A percentile compares a stretch with the other conserved stretches of the same genome.
These are phyloP conservation scores for Phylloscopus collybita DNA, from an alignment of 2,797 vertebrate species.

Conservation along the genomic window DNA sequence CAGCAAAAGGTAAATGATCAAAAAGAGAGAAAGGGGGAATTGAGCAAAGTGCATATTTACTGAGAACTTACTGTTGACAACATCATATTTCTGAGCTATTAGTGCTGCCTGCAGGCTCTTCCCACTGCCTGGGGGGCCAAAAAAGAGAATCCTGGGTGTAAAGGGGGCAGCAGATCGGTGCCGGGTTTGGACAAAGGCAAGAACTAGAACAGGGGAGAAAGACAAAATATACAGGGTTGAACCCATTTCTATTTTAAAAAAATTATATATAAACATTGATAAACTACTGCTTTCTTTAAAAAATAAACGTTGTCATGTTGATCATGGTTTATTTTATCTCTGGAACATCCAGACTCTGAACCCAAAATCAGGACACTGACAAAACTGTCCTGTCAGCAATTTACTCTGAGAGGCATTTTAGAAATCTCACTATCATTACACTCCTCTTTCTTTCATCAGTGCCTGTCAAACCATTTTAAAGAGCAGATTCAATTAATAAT, in stretches of 20 bases:
- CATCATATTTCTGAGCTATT: conserved; percentile 85
- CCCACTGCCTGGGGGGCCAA: conserved; percentile 88
- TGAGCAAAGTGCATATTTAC: conserved; percentile 32
- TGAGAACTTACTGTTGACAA: conserved; percentile 86
- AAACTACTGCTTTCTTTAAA: not conserved
- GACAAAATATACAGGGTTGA: not conserved
- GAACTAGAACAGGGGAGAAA: conserved; percentile 65
- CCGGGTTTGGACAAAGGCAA: conserved; percentile 79
- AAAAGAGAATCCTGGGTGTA: conserved; percentile 86
- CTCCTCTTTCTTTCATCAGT: conserved; percentile 27
- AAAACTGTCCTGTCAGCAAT: conserved; percentile 9
- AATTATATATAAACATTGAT: not conserved
- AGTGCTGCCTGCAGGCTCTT: conserved; percentile 87
- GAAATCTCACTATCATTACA: not conserved
- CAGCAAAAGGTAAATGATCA: not conserved
- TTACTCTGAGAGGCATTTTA: not conserved
- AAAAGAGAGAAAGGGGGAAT: not conserved
- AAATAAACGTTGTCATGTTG: not conserved
- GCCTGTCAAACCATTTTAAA: conserved; percentile 47
- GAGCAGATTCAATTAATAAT: conserved; percentile 51
- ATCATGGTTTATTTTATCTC: not conserved
- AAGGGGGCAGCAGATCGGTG: conserved; percentile 79
- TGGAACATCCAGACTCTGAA: not conserved
- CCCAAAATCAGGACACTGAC: not conserved
- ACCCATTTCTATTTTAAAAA: accelerated